Conservation (phyloP, 2,797 vertebrate genomes). For the Chrysocyon brachyurus region DNA sequence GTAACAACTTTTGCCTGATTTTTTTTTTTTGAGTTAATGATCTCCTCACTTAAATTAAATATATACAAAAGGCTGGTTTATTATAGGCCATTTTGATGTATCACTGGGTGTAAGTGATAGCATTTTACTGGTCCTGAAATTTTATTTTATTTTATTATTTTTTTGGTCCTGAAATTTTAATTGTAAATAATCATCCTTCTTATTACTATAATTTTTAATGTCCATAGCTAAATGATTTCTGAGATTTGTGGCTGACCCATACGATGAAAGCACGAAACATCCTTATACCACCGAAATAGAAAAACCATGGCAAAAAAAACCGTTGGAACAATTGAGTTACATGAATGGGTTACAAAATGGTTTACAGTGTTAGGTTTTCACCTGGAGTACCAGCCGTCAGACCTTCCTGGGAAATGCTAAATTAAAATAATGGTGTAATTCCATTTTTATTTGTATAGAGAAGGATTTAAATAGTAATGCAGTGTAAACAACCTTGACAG, state of each 20-base stretch:
- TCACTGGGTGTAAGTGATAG: slow-evolving; percentile 71
- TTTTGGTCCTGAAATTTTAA: slow-evolving; percentile 81
- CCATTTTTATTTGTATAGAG: slow-evolving; percentile 23
- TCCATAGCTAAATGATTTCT: slow-evolving; percentile 81
- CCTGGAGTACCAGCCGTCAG: neutral
- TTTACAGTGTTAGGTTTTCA: slow-evolving; percentile 40
- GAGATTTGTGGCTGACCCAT: slow-evolving; percentile 79
- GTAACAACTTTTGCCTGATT: slow-evolving; percentile 64
- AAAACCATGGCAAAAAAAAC: neutral
- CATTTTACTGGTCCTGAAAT: slow-evolving; percentile 83
- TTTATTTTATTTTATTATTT: slow-evolving; percentile 36
- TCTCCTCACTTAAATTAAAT: slow-evolving; percentile 67
- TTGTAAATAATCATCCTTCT: slow-evolving; percentile 82
- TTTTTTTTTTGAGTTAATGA: slow-evolving; percentile 31
- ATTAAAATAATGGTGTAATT: neutral
- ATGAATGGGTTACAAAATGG: neutral
- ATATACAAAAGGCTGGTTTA: slow-evolving; percentile 46
- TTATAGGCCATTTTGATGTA: slow-evolving; percentile 66
- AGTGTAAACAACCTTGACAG: slow-evolving; percentile 18
- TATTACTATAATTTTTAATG: slow-evolving; percentile 80
- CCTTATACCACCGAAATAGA: slow-evolving; percentile 55
- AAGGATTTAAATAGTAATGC: slow-evolving; percentile 12
- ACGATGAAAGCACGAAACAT: slow-evolving; percentile 71
- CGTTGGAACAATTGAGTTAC: neutral
- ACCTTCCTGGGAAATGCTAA: neutral